A percentile compares a stretch with the other conserved stretches of the same genome.
These are phyloP conservation scores for Cydia amplana DNA, from an alignment of 1,140 invertebrate genomes.

Conservation along the genomic window DNA sequence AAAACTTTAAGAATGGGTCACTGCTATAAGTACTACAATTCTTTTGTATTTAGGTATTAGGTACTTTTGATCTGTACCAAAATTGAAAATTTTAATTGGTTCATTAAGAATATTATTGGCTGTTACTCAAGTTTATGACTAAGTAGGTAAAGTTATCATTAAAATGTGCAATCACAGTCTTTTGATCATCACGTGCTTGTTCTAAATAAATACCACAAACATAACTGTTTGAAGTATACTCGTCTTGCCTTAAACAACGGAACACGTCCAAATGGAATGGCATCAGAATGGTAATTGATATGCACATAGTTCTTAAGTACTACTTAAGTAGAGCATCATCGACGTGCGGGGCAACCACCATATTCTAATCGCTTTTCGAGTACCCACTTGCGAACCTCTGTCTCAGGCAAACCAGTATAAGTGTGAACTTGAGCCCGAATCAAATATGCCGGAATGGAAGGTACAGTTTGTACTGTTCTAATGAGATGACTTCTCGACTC, in stretches of 20 bases:
- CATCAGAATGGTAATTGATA: slow-evolving; percentile 15
- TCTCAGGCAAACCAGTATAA: neutral
- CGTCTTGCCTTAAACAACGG: slow-evolving; percentile 18
- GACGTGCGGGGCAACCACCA: neutral
- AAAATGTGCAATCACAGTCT: neutral
- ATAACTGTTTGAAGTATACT: slow-evolving; percentile 18
- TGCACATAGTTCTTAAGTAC: slow-evolving; percentile 16
- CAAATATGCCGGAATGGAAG: too few relatives aligned
- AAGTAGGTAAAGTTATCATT: neutral
- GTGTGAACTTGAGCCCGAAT: too few relatives aligned
- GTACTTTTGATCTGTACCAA: too few relatives aligned
- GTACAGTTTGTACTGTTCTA: too few relatives aligned
- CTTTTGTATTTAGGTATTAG: too few relatives aligned
- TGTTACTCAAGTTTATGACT: too few relatives aligned
- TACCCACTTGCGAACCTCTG: neutral
- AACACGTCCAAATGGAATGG: neutral
- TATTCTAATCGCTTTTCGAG: neutral
- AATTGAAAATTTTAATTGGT: too few relatives aligned
- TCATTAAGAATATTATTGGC: neutral
- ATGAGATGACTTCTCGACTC: neutral
- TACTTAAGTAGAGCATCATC: slow-evolving; percentile 16
- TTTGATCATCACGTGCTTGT: neutral
- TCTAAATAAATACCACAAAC: slow-evolving; percentile 9
- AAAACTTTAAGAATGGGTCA: too few relatives aligned
- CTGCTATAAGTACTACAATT: too few relatives aligned